A percentile compares a stretch with the other conserved stretches of the same genome.
These are phyloP conservation scores for Capitulum mitella DNA, from an alignment of 2,888 invertebrate species.

Conservation along the genomic window DNA sequence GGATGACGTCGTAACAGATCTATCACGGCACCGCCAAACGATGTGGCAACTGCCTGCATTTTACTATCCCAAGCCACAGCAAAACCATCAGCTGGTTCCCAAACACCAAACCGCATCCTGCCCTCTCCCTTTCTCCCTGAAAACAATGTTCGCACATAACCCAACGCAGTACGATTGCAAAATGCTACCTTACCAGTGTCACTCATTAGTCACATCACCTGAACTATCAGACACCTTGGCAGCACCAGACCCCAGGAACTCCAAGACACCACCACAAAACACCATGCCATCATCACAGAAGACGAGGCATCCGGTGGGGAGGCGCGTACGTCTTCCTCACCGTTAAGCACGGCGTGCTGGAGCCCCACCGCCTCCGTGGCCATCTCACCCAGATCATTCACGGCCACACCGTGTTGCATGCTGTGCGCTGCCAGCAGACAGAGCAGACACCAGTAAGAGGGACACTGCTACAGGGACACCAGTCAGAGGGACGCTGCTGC, in stretches of 20 bases:
- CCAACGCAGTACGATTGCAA: too few relatives aligned
- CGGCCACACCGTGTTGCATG: conserved; percentile 66
- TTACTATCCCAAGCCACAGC: too few relatives aligned
- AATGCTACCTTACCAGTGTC: background rate
- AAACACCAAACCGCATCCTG: too few relatives aligned
- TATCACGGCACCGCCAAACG: too few relatives aligned
- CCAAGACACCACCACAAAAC: background rate
- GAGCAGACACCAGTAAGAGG: too few relatives aligned
- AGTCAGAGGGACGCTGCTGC: too few relatives aligned
- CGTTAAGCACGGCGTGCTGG: background rate
- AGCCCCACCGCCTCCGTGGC: conserved; percentile 51
- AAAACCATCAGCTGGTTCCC: too few relatives aligned
- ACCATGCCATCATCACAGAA: background rate
- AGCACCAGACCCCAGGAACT: background rate
- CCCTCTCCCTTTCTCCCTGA: too few relatives aligned
- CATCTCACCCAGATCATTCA: conserved; percentile 64
- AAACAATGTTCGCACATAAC: background rate
- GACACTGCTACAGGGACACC: too few relatives aligned
- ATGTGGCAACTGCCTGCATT: too few relatives aligned
- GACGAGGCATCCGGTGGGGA: background rate
- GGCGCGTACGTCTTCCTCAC: too few relatives aligned
- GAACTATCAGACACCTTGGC: background rate
- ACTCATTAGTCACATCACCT: background rate
- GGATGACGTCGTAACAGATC: too few relatives aligned
- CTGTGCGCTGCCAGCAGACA: conserved; percentile 54